A percentile compares a stretch with the other conserved stretches of the same genome.
phyloP scores from a whole-genome alignment of 2,113 vertebrate species.

The Corvus hawaiiensis region DNA sequence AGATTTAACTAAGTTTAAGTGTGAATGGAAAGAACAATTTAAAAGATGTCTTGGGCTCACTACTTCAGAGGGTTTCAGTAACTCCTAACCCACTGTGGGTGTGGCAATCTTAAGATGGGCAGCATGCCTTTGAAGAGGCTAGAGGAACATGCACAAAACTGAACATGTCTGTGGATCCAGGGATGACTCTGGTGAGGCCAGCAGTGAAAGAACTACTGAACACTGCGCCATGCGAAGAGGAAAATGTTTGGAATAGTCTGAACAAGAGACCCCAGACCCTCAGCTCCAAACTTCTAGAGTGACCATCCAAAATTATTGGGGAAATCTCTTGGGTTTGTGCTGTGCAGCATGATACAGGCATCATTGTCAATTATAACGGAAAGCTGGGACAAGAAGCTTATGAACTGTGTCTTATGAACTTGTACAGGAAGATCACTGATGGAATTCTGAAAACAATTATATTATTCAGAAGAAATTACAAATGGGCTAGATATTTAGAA shows the following conservation, averaged over 20 bases:
- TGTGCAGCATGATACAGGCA: not conserved
- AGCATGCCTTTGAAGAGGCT: not conserved
- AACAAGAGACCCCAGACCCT: fast-evolving
- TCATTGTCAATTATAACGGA: not conserved
- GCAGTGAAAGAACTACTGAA: not conserved
- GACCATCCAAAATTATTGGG: not conserved
- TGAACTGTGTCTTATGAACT: not conserved
- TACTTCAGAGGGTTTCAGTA: not conserved
- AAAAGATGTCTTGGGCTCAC: not conserved
- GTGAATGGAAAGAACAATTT: not conserved
- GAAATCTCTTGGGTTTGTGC: not conserved
- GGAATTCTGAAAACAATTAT: not conserved
- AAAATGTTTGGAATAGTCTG: not conserved
- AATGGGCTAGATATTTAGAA: not conserved
- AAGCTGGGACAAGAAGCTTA: not conserved
- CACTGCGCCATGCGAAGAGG: not conserved
- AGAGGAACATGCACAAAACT: not conserved
- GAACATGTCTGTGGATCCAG: not conserved
- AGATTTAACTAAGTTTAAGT: not conserved
- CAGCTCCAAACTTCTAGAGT: not conserved
- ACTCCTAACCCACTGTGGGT: fast-evolving
- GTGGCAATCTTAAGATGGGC: not conserved
- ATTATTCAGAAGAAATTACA: not conserved
- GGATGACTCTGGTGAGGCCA: not conserved
- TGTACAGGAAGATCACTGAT: not conserved